Evolutionary conservation across 1,140 invertebrate species (phyloP).

Genomic region (Trichoplusia ni): DNA sequence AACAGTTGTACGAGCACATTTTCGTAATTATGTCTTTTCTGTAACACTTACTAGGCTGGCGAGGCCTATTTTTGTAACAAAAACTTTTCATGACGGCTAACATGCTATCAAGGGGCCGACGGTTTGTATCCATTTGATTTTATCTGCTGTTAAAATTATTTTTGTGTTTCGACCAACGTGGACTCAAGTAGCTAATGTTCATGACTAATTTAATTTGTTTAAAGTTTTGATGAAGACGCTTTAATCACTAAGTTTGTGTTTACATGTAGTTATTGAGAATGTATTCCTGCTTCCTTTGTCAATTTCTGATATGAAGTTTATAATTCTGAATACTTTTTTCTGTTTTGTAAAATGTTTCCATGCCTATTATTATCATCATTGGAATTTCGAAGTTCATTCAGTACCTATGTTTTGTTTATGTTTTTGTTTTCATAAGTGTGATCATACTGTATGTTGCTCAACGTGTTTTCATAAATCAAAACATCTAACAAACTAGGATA

Average conservation of each 20-base stretch:
- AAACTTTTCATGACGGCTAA: constrained; percentile 42
- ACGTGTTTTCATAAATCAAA: not conserved
- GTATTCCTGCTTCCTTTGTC: too few species aligned
- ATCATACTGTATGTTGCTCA: not conserved
- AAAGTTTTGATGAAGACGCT: constrained; percentile 10
- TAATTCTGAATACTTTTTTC: too few species aligned
- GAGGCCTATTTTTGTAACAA: constrained; percentile 58
- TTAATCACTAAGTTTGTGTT: too few species aligned
- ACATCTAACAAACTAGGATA: not conserved
- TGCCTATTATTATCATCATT: too few species aligned
- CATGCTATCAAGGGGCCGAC: constrained; percentile 33
- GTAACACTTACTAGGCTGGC: constrained; percentile 58
- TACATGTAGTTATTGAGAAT: too few species aligned
- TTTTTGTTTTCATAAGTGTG: constrained; percentile 35
- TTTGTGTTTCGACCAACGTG: constrained; percentile 3
- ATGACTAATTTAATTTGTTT: constrained; percentile 3
- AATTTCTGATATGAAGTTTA: too few species aligned
- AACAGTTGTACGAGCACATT: constrained; percentile 63
- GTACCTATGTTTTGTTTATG: constrained; percentile 51
- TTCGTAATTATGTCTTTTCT: constrained; percentile 74
- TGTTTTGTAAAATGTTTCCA: too few species aligned
- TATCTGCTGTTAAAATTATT: constrained; percentile 11
- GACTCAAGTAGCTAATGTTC: not conserved
- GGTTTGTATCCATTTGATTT: constrained; percentile 3
- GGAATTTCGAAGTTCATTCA: too few species aligned